Base-by-base conservation (phyloP, 2,113 vertebrate species). In the Oncorhynchus gorbuscha region DNA sequence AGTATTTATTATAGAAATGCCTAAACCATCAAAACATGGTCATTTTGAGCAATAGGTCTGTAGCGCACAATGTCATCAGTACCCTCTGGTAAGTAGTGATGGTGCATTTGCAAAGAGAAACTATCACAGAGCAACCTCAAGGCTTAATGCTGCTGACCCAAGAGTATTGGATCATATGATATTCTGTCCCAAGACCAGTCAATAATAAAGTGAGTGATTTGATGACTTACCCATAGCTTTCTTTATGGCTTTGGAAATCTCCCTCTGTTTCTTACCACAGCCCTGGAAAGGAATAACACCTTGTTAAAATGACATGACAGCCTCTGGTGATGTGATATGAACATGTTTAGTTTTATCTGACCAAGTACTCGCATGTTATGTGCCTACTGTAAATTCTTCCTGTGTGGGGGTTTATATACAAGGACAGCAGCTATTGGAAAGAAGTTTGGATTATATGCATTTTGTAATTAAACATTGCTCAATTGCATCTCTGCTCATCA, bases 341-440 rank as follows among this genome's bases (percentile, higher is more conserved):
- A 64, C 8, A 22, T 22, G 59, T 49, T 22, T 70, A 45, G 20
- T 7, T 22, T 22, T 3, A 26, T 22, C 61, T 64, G 20, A 11
- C 51, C 16, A 55, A 70, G 22, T 28, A 64, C 79, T 85, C 93
- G 98, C 97, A 95, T 92, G 97, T 99, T 90, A 98, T 89, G 82
- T 98, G 95, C 66, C 95, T 94, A 79, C 97, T 95, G 73, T 97
- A 95, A 80, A 98, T 95, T 65, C 93, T 89, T 70, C 98, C 97
- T 0, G 96, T 97, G 76, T 96, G 86, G 0, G 96, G 96, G 8
- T 97, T 99, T 83, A 98, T 75, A 90, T 98, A 99, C 93, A 99
- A 96, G 59, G 97, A 98, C 72, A 98, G 90, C 83, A 99, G 94
- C 97, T 99, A 80, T 67, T 76, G 26, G 65, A 22, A 26, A 22